Evolutionary conservation across 2,797 vertebrate species (phyloP).

Genomic region (Tamandua tetradactyla): DNA sequence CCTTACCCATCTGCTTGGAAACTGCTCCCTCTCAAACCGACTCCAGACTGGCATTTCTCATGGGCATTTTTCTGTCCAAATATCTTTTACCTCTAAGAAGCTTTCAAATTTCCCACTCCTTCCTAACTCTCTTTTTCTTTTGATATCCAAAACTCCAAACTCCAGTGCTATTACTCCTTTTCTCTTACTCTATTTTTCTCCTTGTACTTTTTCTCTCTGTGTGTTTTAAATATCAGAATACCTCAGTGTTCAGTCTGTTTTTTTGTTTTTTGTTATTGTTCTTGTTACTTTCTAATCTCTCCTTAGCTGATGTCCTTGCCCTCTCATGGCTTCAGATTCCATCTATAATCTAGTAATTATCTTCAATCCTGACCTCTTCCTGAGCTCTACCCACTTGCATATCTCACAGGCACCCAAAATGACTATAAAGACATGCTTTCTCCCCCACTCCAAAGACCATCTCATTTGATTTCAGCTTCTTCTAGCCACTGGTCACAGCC

Average conservation of each 20-base stretch:
- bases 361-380: background rate
- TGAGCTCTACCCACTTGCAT: background rate
- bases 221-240: background rate
- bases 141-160: background rate
- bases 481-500: background rate
- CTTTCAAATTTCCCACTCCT: background rate
- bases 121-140: background rate
- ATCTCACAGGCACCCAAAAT: background rate
- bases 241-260: background rate
- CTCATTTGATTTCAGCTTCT: background rate
- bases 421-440: background rate
- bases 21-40: background rate
- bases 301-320: background rate
- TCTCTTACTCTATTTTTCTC: background rate
- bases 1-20: background rate
- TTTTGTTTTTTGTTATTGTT: background rate
- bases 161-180: background rate
- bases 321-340: background rate
- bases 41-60: background rate
- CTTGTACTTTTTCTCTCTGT: background rate
- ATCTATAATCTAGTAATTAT: background rate
- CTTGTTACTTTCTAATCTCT: slow-evolving; percentile 16
- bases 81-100: background rate
- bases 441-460: background rate
- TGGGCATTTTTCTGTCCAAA: background rate